phyloP scores from a whole-genome alignment of 23 tunicate genomes.

The Aplidium turbinatum region DNA sequence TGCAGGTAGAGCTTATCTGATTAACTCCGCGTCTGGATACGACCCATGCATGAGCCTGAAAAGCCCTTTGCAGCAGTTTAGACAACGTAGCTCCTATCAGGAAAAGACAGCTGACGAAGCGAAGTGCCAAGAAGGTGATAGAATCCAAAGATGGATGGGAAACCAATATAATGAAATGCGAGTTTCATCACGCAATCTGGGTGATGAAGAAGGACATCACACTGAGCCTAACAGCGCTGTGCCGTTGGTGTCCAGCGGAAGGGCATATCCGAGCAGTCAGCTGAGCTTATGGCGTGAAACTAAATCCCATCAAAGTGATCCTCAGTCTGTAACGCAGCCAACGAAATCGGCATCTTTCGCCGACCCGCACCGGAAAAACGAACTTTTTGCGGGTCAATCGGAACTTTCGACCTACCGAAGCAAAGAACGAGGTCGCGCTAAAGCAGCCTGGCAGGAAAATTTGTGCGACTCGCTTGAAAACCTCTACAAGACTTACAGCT shows the following conservation, averaged over 20 bases:
- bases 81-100: conserved; percentile 48
- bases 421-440: not conserved
- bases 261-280: conserved; percentile 38
- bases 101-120: conserved; percentile 28
- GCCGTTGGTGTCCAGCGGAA: not conserved
- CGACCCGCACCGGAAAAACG: not conserved
- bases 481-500: conserved; percentile 13
- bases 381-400: not conserved
- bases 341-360: no score
- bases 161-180: no score
- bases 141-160: not conserved
- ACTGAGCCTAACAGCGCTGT: not conserved
- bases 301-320: conserved; percentile 28
- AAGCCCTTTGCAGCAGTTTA: conserved; percentile 53
- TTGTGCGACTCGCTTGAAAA: conserved; percentile 44
- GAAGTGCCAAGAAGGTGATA: no score
- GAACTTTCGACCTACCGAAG: conserved; percentile 21
- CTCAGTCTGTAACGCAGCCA: not conserved
- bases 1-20: no score
- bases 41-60: not conserved
- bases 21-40: no score
- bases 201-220: conserved; percentile 33
- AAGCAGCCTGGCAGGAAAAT: conserved; percentile 10
- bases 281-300: conserved; percentile 45
- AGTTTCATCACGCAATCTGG: not conserved